A percentile compares a stretch with the other conserved stretches of the same genome.
Evolutionary conservation across 2,113 vertebrate species (phyloP).

Genomic region (Burhinus bistriatus): DNA sequence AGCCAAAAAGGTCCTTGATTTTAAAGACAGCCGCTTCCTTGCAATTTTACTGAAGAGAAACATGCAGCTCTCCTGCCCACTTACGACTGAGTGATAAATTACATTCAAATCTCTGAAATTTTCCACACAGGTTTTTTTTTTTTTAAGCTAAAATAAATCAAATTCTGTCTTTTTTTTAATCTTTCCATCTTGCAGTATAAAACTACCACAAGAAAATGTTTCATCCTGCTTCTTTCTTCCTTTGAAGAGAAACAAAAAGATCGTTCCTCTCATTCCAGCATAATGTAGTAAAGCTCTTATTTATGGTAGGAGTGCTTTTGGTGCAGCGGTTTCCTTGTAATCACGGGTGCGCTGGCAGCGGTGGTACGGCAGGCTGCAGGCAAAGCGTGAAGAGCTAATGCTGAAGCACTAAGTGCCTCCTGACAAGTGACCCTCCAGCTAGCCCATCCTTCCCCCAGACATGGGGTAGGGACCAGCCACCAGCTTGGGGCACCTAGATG

Average conservation of each 20-base stretch:
- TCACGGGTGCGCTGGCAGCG: accelerated
- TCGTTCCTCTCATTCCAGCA: background rate
- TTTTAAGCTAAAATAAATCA: background rate
- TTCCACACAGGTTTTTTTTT: background rate
- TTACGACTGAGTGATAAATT: background rate
- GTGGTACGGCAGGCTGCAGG: background rate
- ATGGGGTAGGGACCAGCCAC: background rate
- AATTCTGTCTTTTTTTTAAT: background rate
- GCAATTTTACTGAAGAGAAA: background rate
- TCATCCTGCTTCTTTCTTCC: background rate
- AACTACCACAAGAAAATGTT: background rate
- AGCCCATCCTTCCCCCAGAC: background rate
- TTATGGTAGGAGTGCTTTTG: accelerated
- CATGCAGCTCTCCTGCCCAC: background rate
- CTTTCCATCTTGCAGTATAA: background rate
- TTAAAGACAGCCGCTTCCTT: background rate
- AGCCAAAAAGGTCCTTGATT: background rate
- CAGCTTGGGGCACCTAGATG: background rate
- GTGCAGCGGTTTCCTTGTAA: background rate
- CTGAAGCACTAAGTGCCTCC: background rate
- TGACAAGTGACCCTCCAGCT: background rate
- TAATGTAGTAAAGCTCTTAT: background rate
- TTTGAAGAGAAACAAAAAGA: background rate
- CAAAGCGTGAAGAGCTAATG: background rate
- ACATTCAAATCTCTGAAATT: background rate